These are phyloP conservation scores for Pristionchus arcanus DNA, from an alignment of 2,888 invertebrate species.

Conservation along the genomic window DNA sequence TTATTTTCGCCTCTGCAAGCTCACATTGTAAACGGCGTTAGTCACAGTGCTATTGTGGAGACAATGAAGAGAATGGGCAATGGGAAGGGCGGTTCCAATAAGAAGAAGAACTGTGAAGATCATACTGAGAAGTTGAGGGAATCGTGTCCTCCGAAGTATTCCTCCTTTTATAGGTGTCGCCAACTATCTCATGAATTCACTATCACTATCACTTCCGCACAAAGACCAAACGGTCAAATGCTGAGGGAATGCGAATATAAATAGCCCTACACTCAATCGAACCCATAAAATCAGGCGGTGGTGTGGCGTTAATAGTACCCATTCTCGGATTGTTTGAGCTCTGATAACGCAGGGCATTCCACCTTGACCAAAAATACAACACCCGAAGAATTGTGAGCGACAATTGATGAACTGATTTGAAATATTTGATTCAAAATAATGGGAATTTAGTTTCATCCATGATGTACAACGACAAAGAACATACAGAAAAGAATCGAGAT, in stretches of 20 bases:
- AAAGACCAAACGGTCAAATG: not conserved
- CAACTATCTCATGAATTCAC: not conserved
- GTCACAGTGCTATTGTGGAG: not conserved
- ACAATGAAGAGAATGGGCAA: not conserved
- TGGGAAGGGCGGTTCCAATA: not conserved
- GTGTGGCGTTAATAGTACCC: not conserved
- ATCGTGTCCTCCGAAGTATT: not conserved
- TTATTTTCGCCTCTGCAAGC: not conserved
- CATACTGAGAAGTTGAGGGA: not conserved
- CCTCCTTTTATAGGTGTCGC: not conserved
- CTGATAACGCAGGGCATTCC: not conserved
- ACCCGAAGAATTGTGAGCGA: no score
- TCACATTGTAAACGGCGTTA: not conserved
- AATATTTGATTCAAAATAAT: no score
- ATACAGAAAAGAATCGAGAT: no score
- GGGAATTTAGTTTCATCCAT: no score
- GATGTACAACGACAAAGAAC: no score
- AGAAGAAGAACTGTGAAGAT: not conserved
- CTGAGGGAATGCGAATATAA: not conserved
- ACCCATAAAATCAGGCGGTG: not conserved
- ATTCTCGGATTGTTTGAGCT: slow-evolving; percentile 1
- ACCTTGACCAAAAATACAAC: not conserved
- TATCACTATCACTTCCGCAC: not conserved
- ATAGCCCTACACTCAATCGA: not conserved
- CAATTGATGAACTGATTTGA: no score